Evolutionary conservation across 2,113 vertebrate genomes (phyloP).

Genomic region (Puffinus mauretanicus): DNA sequence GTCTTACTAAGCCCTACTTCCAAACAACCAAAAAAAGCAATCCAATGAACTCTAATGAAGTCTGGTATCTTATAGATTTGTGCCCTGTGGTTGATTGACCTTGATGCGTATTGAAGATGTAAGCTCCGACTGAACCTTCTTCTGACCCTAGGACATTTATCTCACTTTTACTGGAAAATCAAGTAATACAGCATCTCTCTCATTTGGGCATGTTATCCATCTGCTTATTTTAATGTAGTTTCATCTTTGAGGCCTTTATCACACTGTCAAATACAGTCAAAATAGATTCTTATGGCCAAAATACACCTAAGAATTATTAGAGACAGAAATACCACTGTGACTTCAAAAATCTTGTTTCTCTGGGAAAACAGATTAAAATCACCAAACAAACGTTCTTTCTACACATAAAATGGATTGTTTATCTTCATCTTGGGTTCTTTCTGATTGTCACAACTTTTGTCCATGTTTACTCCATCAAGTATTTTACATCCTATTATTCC

Average conservation of each 20-base stretch:
- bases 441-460: background rate
- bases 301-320: background rate
- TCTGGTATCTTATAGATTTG: background rate
- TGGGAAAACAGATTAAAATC: background rate
- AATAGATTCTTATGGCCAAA: background rate
- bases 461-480: background rate
- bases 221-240: background rate
- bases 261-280: background rate
- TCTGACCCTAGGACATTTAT: background rate
- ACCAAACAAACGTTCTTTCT: background rate
- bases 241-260: background rate
- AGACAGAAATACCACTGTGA: background rate
- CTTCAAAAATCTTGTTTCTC: background rate
- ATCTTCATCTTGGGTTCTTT: background rate
- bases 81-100: background rate
- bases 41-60: background rate
- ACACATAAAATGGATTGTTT: background rate
- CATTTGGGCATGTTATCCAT: background rate
- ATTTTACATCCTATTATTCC: background rate
- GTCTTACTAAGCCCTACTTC: background rate
- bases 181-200: background rate
- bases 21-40: background rate
- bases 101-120: background rate
- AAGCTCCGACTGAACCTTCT: background rate
- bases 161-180: background rate